These are phyloP conservation scores for Montipora foliosa DNA, from an alignment of 64 coral and sea anemone species.

Conservation along the genomic window DNA sequence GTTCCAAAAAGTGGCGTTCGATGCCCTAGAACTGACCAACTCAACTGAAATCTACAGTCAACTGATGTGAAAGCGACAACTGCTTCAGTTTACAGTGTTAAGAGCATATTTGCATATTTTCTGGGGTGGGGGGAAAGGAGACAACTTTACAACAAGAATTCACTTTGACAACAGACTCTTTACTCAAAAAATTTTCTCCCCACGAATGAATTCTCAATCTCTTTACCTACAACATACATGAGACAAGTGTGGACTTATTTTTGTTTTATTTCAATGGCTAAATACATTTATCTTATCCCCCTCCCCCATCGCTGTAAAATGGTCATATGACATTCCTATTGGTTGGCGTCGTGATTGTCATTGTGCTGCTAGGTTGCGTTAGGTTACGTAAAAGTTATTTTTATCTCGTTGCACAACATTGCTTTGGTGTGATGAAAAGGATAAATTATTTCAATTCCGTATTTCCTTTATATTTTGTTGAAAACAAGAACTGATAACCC, in stretches of 20 bases:
- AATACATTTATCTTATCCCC: not conserved
- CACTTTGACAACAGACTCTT: too few relatives aligned
- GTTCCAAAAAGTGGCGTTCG: not conserved
- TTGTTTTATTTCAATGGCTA: not conserved
- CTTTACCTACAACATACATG: not conserved
- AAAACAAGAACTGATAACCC: too few relatives aligned
- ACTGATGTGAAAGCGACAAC: not conserved
- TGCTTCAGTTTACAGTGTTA: not conserved
- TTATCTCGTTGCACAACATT: not conserved
- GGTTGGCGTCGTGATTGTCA: not conserved
- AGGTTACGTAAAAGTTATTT: constrained; percentile 14
- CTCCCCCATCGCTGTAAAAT: not conserved
- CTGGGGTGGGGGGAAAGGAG: not conserved
- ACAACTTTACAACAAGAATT: not conserved
- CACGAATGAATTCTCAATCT: not conserved
- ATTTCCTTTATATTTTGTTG: too few relatives aligned
- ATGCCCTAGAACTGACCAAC: not conserved
- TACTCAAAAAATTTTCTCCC: not conserved
- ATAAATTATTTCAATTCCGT: too few relatives aligned
- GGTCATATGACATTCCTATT: not conserved
- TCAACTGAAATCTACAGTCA: not conserved
- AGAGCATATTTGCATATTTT: constrained; percentile 3
- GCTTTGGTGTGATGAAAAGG: not conserved
- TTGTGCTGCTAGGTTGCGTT: too few relatives aligned
- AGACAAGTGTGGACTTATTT: not conserved